These are phyloP conservation scores for Amphimedon queenslandica DNA, from an alignment of 37 sponge, comb jelly and placozoan species.

Conservation along the genomic window DNA sequence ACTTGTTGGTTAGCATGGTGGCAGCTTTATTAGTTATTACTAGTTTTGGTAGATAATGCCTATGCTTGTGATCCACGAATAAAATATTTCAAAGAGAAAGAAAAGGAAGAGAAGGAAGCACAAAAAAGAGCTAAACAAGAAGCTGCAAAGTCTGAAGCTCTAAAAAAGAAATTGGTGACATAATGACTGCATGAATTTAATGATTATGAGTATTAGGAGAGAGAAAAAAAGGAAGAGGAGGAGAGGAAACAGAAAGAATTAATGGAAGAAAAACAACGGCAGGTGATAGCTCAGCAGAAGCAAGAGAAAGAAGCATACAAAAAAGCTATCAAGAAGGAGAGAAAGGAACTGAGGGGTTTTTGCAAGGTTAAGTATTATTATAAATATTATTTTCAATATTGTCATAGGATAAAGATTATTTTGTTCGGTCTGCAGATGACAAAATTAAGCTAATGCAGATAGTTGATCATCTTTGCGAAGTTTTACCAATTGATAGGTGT, in stretches of 20 bases:
- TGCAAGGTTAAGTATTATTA: slow-evolving; percentile 42
- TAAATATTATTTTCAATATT: not conserved
- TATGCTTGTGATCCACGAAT: slow-evolving; percentile 90
- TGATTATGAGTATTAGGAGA: slow-evolving; percentile 30
- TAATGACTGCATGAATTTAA: not conserved
- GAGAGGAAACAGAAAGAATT: slow-evolving; percentile 47
- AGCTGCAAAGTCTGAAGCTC: slow-evolving; percentile 44
- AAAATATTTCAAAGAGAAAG: slow-evolving; percentile 74
- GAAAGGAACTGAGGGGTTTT: slow-evolving; percentile 65
- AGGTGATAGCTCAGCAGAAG: slow-evolving; percentile 51
- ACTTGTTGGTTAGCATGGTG: slow-evolving; percentile 67
- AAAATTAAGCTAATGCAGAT: slow-evolving; percentile 55
- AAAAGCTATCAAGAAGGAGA: slow-evolving; percentile 64
- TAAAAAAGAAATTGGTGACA: slow-evolving; percentile 47
- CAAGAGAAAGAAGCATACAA: slow-evolving; percentile 73
- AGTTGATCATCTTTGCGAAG: slow-evolving; percentile 59
- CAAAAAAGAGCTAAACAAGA: slow-evolving; percentile 75
- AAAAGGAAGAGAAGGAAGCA: slow-evolving; percentile 71
- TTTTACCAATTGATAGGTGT: slow-evolving; percentile 38
- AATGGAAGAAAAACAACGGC: slow-evolving; percentile 54
- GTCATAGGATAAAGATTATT: slow-evolving; percentile 58
- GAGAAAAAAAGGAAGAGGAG: slow-evolving; percentile 56
- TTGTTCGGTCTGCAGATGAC: slow-evolving; percentile 35
- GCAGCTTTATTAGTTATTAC: not conserved
- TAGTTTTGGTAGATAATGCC: slow-evolving; percentile 57